A percentile compares a stretch with the other conserved stretches of the same genome.
These are phyloP conservation scores for Drosophila nigrodunni DNA, from an alignment of 1,140 invertebrate species.

Conservation along the genomic window DNA sequence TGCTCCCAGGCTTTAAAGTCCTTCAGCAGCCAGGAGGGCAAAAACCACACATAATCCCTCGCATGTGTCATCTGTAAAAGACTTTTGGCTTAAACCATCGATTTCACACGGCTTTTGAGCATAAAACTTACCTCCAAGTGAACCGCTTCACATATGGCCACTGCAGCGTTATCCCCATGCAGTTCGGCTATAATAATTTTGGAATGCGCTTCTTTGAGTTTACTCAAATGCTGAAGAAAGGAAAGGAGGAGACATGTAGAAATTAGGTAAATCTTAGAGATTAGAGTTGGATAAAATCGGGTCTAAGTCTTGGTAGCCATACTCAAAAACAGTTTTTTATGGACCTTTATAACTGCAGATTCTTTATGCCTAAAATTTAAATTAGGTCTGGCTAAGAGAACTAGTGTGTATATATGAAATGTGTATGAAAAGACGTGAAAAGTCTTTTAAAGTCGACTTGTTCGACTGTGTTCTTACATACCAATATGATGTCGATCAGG, in stretches of 20 bases:
- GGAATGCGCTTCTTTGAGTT: conserved; percentile 88
- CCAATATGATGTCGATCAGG: too few species aligned
- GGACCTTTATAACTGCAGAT: too few species aligned
- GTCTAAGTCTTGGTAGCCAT: too few species aligned
- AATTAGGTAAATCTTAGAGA: too few species aligned
- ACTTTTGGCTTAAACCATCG: neutral
- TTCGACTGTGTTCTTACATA: too few species aligned
- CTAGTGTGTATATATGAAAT: too few species aligned
- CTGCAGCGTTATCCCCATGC: conserved; percentile 88
- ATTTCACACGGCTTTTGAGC: neutral
- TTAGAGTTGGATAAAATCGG: too few species aligned
- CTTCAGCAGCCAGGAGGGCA: conserved; percentile 89
- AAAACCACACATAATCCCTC: conserved; percentile 93
- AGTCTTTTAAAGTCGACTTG: too few species aligned
- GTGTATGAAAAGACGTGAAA: too few species aligned
- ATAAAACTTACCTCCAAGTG: conserved; percentile 86
- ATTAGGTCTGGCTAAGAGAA: too few species aligned
- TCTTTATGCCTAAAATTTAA: too few species aligned
- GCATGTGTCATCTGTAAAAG: conserved; percentile 86
- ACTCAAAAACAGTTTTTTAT: too few species aligned
- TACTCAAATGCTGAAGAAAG: conserved; percentile 88
- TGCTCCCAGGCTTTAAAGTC: conserved; percentile 86
- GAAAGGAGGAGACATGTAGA: neutral
- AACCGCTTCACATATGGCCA: conserved; percentile 91
- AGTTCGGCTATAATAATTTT: conserved; percentile 93